Evolutionary conservation across 2,888 invertebrate species (phyloP), one percentile per base, ranked within the genome.

Genomic region (Andrena fulva): DNA sequence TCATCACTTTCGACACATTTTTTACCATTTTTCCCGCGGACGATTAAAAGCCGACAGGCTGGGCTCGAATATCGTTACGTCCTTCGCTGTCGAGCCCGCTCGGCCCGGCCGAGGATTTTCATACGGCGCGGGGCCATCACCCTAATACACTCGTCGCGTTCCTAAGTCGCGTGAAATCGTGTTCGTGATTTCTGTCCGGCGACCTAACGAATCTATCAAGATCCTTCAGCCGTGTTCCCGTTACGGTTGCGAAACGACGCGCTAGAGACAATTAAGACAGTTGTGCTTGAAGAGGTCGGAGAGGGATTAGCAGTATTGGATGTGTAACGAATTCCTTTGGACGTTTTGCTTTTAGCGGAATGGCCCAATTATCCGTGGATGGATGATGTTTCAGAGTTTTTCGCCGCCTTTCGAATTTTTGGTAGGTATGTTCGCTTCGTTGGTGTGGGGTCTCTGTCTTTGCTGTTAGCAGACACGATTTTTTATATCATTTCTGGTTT

Each of bases 1-100:
- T 82, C 82, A 56, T 82, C 75, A 7, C 71, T 59, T 63, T 72
- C 78, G 74, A 56, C 71, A 62, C 63, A 68, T 76, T 75, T 75
- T 69, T 84, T 67, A 48, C 50, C 71, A 66, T 70, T 71, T 68
- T 69, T 73, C 33, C 27, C 33, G 31, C 5, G 8, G 24, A 66
- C 52, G 82, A 77, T 72, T 69, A 68, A 72, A 77, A 63, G 50
- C 50, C 52, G 70, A 70, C 82, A 73, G 77, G 60, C 52, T 29
- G 10, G 48, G 48, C 10, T 16, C 24, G 67, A 73, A 76, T 76
- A 71, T 50, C 56, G 16, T 71, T 71, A 56, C 16, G 31, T 35
- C 7, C 24, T 35, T 54, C 16, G 2, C 42, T 5, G 12, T 42
- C 42, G n/a, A 8, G 48, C 2, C 10, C 10, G 33, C 1, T n/a